phyloP scores from a whole-genome alignment of 2,113 vertebrate genomes.

The Cebidichthys violaceus region DNA sequence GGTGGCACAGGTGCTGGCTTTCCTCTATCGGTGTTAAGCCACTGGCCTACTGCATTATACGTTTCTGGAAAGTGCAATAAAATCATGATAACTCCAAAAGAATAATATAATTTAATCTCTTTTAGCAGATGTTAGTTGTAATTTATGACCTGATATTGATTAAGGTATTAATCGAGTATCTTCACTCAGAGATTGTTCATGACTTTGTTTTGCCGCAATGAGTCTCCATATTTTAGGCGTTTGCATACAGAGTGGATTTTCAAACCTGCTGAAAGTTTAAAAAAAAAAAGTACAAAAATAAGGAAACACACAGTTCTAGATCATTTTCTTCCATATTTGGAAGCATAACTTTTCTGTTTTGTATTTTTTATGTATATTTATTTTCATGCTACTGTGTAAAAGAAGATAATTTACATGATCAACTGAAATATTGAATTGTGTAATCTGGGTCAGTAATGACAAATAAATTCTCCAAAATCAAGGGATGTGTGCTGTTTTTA shows the following conservation, averaged over 20 bases:
- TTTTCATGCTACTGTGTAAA: conserved; percentile 76
- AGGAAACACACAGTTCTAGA: conserved; percentile 70
- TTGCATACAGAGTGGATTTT: conserved; percentile 33
- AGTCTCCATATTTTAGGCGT: conserved; percentile 11
- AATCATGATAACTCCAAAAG: conserved; percentile 29
- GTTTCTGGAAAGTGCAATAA: conserved; percentile 77
- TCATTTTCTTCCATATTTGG: conserved; percentile 86
- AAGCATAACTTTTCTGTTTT: conserved; percentile 74
- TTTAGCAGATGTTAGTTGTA: conserved; percentile 26
- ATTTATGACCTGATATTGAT: conserved; percentile 44
- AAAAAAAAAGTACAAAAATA: conserved; percentile 21
- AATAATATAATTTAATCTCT: conserved; percentile 39
- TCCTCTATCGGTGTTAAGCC: background rate
- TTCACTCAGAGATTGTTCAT: conserved; percentile 3
- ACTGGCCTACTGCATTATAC: conserved; percentile 4
- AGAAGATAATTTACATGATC: conserved; percentile 65
- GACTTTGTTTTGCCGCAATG: conserved; percentile 24
- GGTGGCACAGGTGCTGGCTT: conserved; percentile 29
- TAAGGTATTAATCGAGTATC: conserved; percentile 38
- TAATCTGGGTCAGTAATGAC: conserved; percentile 73
- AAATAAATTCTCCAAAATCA: conserved; percentile 73
- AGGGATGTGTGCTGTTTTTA: background rate
- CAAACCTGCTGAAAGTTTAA: conserved; percentile 53
- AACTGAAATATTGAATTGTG: conserved; percentile 67
- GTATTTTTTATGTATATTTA: conserved; percentile 81